Base-by-base conservation (phyloP, 2,113 vertebrate species). In the Tympanuchus pallidicinctus region DNA sequence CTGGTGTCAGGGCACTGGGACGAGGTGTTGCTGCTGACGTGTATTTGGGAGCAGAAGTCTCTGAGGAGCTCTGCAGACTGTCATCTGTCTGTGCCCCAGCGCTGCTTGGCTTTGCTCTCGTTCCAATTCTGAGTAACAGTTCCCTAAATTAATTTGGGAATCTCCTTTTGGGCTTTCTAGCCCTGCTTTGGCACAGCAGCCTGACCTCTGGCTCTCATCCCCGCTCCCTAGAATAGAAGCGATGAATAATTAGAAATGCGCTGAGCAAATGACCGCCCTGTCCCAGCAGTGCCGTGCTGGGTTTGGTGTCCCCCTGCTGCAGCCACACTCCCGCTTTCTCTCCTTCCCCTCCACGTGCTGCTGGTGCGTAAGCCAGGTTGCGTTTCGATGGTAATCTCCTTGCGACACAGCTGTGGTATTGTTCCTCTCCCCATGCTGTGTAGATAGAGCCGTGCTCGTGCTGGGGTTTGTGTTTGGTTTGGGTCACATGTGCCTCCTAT, bases 151-250 rank as follows among this genome's bases (percentile, higher is more conserved):
- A 78, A 88, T 92, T 88, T 93, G 93, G 80, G 80, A 93, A 92
- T 94, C 94, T 96, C 93, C 93, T 94, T 25, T 94, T 93, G 91
- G 82, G 69, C 67, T 91, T 96, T 90, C 65, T 82, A 78, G 75
- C 79, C 40, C 22, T 66, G 38, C 52, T 93, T 87, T 88, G 85
- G 87, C 79, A 28, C 87, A 88, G 81, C 79, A 75, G 52, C 47
- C 79, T 0, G 52, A 92, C 82, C 88, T 95, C 86, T 67, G 54
- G 52, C 80, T 90, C 80, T 76, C 52, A 21, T 42, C 32, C 36
- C 57, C 1, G n/a, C 74, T 89, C 40, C 74, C 74, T 69, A 47
- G 91, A 95, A 90, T 78, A 93, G 92, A 92, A 96, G 40, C 2
- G 10, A 11, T 86, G 82, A 93, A 79, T 92, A 90, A 71, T 32